phyloP scores from a whole-genome alignment of 2,888 invertebrate species.

The Dascillus cervinus region DNA sequence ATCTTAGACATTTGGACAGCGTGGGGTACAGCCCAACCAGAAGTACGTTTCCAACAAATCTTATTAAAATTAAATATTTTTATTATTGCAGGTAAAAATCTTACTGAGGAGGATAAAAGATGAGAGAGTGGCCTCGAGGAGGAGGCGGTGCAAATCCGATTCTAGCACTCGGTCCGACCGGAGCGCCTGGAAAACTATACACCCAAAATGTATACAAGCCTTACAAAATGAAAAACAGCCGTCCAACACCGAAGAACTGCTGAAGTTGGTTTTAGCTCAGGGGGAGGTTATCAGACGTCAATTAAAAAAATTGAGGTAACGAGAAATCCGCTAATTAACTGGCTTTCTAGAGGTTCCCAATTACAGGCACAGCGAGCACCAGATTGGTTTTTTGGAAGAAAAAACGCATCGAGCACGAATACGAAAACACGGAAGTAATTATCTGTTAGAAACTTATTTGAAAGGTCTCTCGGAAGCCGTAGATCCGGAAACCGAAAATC shows the following conservation, averaged over 20 bases:
- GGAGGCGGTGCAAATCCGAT: constrained; percentile 35
- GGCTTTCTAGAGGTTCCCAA: constrained; percentile 2
- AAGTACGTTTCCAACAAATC: too few species aligned
- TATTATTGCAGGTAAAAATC: constrained; percentile 40
- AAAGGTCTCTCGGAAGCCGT: constrained; percentile 48
- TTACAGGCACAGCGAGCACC: constrained; percentile 51
- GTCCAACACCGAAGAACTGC: constrained; percentile 43
- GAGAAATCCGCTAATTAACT: not conserved
- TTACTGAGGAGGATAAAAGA: constrained; percentile 39
- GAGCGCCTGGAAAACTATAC: constrained; percentile 40
- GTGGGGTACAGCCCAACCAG: constrained; percentile 66
- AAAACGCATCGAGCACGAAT: constrained; percentile 66
- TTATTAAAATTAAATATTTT: too few species aligned
- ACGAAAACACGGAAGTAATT: constrained; percentile 71
- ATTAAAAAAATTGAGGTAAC: constrained; percentile 39
- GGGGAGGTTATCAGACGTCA: constrained; percentile 51
- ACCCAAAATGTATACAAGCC: constrained; percentile 40
- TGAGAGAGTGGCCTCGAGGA: constrained; percentile 27
- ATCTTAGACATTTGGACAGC: constrained; percentile 73
- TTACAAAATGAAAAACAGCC: constrained; percentile 40
- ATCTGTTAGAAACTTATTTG: constrained; percentile 69
- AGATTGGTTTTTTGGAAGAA: constrained; percentile 71
- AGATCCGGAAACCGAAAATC: constrained; percentile 34
- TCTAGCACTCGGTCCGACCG: constrained; percentile 36
- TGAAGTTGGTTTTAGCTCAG: constrained; percentile 52